Conservation (phyloP, 2,797 vertebrate species). For the Argya squamiceps region DNA sequence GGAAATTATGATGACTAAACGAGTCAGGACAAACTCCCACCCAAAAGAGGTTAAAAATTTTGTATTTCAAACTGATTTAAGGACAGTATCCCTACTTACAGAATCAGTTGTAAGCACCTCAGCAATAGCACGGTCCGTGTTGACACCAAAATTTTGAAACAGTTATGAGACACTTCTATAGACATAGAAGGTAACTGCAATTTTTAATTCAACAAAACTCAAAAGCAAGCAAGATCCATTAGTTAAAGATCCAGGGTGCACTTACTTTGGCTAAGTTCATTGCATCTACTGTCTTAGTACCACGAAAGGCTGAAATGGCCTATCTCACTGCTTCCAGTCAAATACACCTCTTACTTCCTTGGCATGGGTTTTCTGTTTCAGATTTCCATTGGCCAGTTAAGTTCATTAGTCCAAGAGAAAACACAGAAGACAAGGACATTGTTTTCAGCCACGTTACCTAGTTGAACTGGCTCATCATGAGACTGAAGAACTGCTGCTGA, state of each 20-base stretch:
- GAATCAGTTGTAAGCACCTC: background rate
- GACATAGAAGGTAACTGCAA: background rate
- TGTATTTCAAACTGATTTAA: background rate
- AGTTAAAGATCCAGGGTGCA: background rate
- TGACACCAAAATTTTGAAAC: background rate
- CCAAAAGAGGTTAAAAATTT: background rate
- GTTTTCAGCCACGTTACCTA: background rate
- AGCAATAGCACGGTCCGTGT: background rate
- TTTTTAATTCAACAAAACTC: background rate
- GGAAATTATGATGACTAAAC: background rate
- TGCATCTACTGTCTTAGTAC: background rate
- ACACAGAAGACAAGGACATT: background rate
- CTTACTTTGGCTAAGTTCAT: background rate
- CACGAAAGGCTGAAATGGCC: background rate
- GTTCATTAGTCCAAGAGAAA: background rate
- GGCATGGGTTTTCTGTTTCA: background rate
- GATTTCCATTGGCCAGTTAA: background rate
- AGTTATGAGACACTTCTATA: background rate
- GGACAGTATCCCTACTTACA: background rate
- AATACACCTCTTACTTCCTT: background rate
- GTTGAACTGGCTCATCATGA: background rate
- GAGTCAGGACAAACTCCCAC: background rate
- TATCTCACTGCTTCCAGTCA: background rate
- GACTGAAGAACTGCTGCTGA: background rate
- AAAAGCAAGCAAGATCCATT: background rate